Evolutionary conservation across 2,113 vertebrate genomes (phyloP).

Genomic region (Calyptomena viridis): DNA sequence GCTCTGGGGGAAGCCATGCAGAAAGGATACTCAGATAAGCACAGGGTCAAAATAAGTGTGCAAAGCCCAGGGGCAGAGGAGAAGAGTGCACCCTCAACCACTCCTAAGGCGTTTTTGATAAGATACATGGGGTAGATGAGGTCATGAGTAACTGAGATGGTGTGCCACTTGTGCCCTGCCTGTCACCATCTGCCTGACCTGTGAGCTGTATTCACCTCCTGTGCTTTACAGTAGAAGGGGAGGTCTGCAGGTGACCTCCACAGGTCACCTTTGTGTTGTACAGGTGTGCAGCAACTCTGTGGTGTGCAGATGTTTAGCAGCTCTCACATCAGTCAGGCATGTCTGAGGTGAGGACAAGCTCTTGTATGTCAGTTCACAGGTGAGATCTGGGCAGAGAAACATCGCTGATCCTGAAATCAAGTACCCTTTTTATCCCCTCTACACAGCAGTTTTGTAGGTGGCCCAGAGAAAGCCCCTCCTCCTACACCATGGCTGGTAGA

Average conservation of each 20-base stretch:
- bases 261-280: neutral
- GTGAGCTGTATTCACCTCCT: neutral
- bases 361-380: neutral
- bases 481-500: neutral
- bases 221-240: neutral
- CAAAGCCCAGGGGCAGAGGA: neutral
- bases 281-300: neutral
- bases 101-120: neutral
- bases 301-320: neutral
- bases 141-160: neutral
- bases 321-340: rapidly evolving
- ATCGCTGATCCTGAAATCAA: neutral
- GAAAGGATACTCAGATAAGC: neutral
- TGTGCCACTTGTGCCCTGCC: neutral
- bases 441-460: neutral
- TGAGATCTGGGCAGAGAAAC: neutral
- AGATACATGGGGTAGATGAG: rapidly evolving
- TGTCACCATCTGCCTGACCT: neutral
- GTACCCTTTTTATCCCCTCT: neutral
- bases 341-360: neutral
- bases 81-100: neutral
- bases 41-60: neutral
- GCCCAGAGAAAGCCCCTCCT: neutral
- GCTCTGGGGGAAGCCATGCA: neutral
- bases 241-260: neutral